Evolutionary conservation across 1,140 invertebrate genomes (phyloP).

Genomic region (Elysia chlorotica): DNA sequence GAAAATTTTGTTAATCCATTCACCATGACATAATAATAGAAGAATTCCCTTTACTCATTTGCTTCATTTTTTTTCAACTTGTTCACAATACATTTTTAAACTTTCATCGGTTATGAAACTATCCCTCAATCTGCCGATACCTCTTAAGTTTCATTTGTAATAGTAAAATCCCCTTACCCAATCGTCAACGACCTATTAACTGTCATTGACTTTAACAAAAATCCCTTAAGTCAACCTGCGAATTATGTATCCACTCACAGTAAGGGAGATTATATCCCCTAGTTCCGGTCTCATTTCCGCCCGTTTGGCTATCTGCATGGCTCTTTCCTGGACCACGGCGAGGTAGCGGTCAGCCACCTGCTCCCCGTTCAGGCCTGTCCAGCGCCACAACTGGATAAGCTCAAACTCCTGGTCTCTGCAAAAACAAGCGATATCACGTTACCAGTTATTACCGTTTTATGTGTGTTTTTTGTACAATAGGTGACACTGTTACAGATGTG

Average conservation of each 20-base stretch:
- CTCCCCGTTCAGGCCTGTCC: conserved; percentile 13
- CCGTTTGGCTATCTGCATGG: not conserved
- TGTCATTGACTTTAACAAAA: not conserved
- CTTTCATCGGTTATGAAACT: too few relatives aligned
- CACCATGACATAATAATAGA: too few relatives aligned
- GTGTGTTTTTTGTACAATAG: too few relatives aligned
- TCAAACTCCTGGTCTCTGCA: conserved; percentile 27
- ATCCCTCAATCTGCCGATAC: too few relatives aligned
- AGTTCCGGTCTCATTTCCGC: not conserved
- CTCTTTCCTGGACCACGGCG: not conserved
- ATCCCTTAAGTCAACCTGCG: not conserved
- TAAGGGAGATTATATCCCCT: not conserved
- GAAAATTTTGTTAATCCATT: too few relatives aligned
- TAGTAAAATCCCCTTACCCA: too few relatives aligned
- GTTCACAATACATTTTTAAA: too few relatives aligned
- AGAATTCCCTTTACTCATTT: too few relatives aligned
- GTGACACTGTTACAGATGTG: too few relatives aligned
- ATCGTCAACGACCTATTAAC: too few relatives aligned
- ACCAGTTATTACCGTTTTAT: not conserved
- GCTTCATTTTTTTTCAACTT: too few relatives aligned
- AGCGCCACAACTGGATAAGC: conserved; percentile 26
- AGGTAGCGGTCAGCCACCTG: conserved; percentile 25
- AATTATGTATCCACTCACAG: not conserved
- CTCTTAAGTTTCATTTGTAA: too few relatives aligned
- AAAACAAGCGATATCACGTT: not conserved